Evolutionary conservation across 1,140 invertebrate genomes (phyloP), one percentile per base, ranked within the genome.

Genomic region (Diachasma alloeum): DNA sequence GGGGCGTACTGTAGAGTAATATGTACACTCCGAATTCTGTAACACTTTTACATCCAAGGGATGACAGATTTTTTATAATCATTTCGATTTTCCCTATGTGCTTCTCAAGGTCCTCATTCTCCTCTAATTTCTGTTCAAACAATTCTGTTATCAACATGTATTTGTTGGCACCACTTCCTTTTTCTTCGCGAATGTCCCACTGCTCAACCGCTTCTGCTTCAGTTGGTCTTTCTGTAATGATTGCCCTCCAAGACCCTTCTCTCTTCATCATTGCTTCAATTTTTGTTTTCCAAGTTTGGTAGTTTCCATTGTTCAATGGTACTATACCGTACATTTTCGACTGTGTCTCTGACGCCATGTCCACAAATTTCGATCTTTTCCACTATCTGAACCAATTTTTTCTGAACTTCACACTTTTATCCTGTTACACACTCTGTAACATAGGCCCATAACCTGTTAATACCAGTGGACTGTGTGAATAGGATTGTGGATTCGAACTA

Each of bases 231-330:
- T 67, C 17, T 13, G 69, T 36, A 15, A 13, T 53, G 24, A 78
- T 42, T 24, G 42, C 59, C 6, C 69, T 36, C 72, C 77, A 78
- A 19, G 63, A 17, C 22, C 59, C 72, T 76, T 78, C 63, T 0
- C 22, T 48, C 6, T 26, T 59, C n/a, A 78, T 48, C 31, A 78
- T 37, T 31, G 76, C 15, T 71, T 78, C 77, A n/a, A 78, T n/a
- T 69, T 74, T 78, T 39, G 39, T 72, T 17, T 74, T 78, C 77
- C 77, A 78, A 44, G 56, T 69, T 46, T 63, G 56, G 39, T 74
- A 79, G 56, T 79, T 79, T 11, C 31, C 69, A 39, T 74, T 77
- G 22, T 67, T 70, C 15, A 81, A 71, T 9, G 36, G 4, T 37
- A 4, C 36, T 37, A 37, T 37, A n/a, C n/a, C n/a, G 4, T 37